Base-by-base conservation (phyloP, 1,140 invertebrate species). In the Ptiloglossa arizonensis region DNA sequence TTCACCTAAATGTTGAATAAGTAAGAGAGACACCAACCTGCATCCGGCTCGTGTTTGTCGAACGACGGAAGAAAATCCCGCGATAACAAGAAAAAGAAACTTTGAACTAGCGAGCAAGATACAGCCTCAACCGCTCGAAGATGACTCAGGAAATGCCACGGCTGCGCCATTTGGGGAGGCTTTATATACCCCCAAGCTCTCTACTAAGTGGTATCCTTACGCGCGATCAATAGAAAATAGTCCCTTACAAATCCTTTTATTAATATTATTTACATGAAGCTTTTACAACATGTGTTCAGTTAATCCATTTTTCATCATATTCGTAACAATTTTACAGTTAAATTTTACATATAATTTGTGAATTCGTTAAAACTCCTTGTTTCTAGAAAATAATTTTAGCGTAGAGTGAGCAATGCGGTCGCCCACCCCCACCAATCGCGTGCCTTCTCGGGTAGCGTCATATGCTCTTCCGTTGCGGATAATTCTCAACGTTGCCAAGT, bases 11-110 rank as follows among this genome's bases (percentile, higher is more conserved):
- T 73, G 80, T 73, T 73, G 63, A 88, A 76, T 84, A 83, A 83
- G 75, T 84, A 86, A 81, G 67, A 57, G 84, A 70, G 35, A 77
- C 83, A 90, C 88, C 88, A 91, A 91, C 89, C 89, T 91, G 89
- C 90, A 88, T 89, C 85, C 76, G 71, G 83, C 87, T 90, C 83
- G 87, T 82, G 69, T 81, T 77, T 83, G 83, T 52, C 67, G 79
- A 79, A 48, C 63, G 46, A 69, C 35, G 54, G 80, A 81, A 82
- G 67, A 44, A 29, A 77, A 9, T 48, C 54, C 63, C 76, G 54
- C 50, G 32, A 41, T 22, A 38, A 71, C 15, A 82, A 63, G 15
- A 24, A 22, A 9, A 69, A 52, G 56, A 60, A 66, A 50, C 54
- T 73, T 70, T 19, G 24, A 81, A 81, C 64, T 50, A 48, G 1